These are phyloP conservation scores for Sebastes taczanowskii DNA, from an alignment of 2,797 vertebrate genomes.

Conservation along the genomic window DNA sequence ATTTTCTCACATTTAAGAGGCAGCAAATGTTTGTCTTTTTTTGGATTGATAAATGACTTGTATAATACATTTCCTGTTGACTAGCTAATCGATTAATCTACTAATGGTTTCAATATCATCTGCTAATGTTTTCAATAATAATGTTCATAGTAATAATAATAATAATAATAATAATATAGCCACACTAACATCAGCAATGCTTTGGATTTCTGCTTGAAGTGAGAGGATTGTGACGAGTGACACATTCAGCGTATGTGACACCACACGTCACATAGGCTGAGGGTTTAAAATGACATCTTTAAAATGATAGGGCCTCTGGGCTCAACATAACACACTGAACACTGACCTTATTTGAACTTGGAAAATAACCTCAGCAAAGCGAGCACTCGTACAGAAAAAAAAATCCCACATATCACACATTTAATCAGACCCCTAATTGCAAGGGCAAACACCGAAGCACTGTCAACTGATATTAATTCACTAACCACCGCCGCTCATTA, in stretches of 20 bases:
- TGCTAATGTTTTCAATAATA: no score
- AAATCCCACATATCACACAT: constrained; percentile 4
- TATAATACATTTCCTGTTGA: not conserved
- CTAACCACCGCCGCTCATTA: constrained; percentile 49
- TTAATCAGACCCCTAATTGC: constrained; percentile 32
- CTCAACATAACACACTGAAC: constrained; percentile 7
- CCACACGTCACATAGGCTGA: not conserved
- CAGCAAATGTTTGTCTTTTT: not conserved
- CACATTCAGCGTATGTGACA: constrained; percentile 6
- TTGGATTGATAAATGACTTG: not conserved
- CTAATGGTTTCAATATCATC: not conserved
- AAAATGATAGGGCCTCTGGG: not conserved
- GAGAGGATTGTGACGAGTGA: constrained; percentile 1
- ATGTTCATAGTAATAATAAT: no score
- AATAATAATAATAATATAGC: no score
- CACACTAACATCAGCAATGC: not conserved
- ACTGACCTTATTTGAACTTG: constrained; percentile 23
- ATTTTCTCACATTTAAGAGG: not conserved
- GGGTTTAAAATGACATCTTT: constrained; percentile 12
- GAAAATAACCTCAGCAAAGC: not conserved
- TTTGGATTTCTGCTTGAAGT: not conserved
- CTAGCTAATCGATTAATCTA: not conserved
- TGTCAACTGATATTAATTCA: constrained; percentile 70
- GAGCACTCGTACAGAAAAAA: not conserved
- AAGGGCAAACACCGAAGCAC: constrained; percentile 35